Conservation (phyloP, 2,888 invertebrate species). For the Chydorus sphaericus region DNA sequence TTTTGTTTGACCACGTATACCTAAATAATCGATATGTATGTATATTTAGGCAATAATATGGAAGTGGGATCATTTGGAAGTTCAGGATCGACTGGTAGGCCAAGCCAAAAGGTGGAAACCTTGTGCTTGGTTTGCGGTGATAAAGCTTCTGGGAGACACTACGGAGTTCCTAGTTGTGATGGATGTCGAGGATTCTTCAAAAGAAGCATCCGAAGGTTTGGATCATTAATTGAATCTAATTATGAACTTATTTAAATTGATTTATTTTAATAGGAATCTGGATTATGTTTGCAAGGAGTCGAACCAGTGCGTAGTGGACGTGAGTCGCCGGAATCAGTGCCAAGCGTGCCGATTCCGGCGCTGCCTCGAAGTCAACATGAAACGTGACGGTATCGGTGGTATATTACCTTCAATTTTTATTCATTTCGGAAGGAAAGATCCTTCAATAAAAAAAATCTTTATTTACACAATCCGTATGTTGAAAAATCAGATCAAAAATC, state of each 20-base stretch:
- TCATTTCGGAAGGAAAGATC: too few relatives aligned
- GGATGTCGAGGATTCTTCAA: slow-evolving; percentile 91
- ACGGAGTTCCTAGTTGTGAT: slow-evolving; percentile 77
- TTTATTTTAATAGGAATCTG: slow-evolving; percentile 47
- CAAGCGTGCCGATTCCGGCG: slow-evolving; percentile 86
- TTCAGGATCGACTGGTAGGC: too few relatives aligned
- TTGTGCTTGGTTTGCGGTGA: slow-evolving; percentile 80
- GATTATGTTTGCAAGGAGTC: slow-evolving; percentile 86
- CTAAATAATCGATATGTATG: too few relatives aligned
- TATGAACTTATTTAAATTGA: background rate
- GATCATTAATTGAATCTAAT: background rate
- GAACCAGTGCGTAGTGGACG: slow-evolving; percentile 75
- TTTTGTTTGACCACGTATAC: too few relatives aligned
- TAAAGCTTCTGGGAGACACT: slow-evolving; percentile 64
- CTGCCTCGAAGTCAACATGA: slow-evolving; percentile 83
- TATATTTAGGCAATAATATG: too few relatives aligned
- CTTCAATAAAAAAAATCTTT: too few relatives aligned
- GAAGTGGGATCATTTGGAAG: too few relatives aligned
- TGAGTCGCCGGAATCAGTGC: slow-evolving; percentile 82
- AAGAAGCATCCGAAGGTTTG: slow-evolving; percentile 62
- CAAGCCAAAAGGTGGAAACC: slow-evolving; percentile 31
- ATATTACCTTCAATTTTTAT: background rate
- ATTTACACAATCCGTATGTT: too few relatives aligned
- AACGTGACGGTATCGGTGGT: slow-evolving; percentile 62
- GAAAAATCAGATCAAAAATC: too few relatives aligned